Evolutionary conservation across 1,140 invertebrate species (phyloP), one percentile per base, ranked within the genome.

Genomic region (Neotoxoptera formosana): DNA sequence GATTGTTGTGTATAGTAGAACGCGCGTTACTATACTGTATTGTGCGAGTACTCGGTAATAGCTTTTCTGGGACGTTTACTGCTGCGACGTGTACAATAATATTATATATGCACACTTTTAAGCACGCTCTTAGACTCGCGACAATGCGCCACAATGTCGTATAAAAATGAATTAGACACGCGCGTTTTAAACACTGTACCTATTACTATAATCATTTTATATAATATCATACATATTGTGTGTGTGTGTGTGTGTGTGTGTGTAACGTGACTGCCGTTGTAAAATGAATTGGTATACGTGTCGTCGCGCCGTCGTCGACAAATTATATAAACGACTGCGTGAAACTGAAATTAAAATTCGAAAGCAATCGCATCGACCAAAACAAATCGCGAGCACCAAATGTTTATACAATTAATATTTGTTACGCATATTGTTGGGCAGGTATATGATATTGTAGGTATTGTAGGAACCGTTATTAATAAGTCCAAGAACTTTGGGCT

Each of bases 131-230:
- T 87, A 87, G 21, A 34, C 20, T 48, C 47, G 30, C 45, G 30
- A 48, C 45, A 87, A 45, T 21, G 21, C 47, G 7, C n/a, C 23
- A 36, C 20, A 86, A 47, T 86, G 84, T 86, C 84, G 41, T 47
- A 47, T 25, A 17, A 17, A 87, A 87, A 47, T 7, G 45, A 87
- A 87, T 87, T 87, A 34, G 86, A n/a, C 20, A 48, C 86, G 47
- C 86, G 45, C 30, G 45, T 87, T 51, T 87, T 87, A 87, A 86
- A 86, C 41, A 76, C n/a, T n/a, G 45, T 45, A n/a, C n/a, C n/a
- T n/a, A n/a, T 30, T 86, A 17, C 41, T 17, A 30, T 25, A 30
- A 30, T 30, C 9, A 30, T 60, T 14, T 3, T 81, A 34, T 17
- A 67, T 9, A 67, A 2, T n/a, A 67, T n/a, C n/a, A 11, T 47